These are phyloP conservation scores for Parnassius orleans DNA, from an alignment of 2,888 invertebrate species.

Conservation along the genomic window DNA sequence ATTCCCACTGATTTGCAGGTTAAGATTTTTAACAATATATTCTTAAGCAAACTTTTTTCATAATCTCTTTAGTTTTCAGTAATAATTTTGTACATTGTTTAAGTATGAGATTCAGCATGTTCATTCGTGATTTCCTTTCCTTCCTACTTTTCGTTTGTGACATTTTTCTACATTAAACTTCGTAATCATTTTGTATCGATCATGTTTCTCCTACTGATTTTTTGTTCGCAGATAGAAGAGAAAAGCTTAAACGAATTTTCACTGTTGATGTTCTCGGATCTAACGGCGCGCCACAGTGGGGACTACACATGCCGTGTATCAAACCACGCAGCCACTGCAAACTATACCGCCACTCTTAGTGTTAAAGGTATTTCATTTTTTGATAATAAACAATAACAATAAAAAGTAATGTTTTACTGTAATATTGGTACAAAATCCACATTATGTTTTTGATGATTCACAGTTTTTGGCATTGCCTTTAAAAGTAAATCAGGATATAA, in stretches of 20 bases:
- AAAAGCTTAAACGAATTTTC: conserved; percentile 86
- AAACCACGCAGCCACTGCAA: conserved; percentile 84
- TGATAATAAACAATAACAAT: background rate
- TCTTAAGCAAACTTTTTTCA: too few species aligned
- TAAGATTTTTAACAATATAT: conserved; percentile 14
- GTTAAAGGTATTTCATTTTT: conserved; percentile 82
- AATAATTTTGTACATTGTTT: too few species aligned
- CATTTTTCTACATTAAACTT: too few species aligned
- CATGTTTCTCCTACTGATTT: background rate
- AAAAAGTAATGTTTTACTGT: too few species aligned
- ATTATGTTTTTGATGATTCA: too few species aligned
- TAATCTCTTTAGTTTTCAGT: too few species aligned
- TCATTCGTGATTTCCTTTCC: too few species aligned
- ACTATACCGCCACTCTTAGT: conserved; percentile 84
- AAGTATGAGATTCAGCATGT: too few species aligned
- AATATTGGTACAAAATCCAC: too few species aligned
- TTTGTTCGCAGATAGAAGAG: conserved; percentile 79
- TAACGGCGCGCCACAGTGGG: conserved; percentile 84
- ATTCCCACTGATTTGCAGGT: conserved; percentile 83
- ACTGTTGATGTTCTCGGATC: conserved; percentile 84
- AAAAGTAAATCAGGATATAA: too few species aligned
- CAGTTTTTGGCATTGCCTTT: too few species aligned
- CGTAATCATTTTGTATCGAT: background rate
- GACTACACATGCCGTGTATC: conserved; percentile 86
- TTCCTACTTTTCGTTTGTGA: too few species aligned